Evolutionary conservation across 2,888 invertebrate species (phyloP).

Genomic region (Orthosia gracilis): DNA sequence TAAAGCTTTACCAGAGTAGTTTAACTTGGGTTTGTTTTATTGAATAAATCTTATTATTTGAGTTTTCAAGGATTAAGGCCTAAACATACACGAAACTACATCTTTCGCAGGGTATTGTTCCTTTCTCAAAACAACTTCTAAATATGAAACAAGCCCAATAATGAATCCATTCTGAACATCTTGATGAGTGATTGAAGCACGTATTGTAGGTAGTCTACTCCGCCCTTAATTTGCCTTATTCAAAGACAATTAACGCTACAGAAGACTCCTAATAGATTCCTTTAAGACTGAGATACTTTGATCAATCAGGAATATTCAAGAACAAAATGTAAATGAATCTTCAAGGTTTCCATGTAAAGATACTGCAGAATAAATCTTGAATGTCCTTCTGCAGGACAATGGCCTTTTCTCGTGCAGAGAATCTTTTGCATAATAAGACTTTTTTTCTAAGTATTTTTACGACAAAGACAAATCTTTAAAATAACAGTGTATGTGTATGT

Average conservation of each 20-base stretch:
- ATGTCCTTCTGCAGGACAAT: background rate
- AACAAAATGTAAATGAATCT: background rate
- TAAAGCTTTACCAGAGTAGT: no score
- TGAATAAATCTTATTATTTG: background rate
- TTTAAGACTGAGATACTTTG: background rate
- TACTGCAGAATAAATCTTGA: background rate
- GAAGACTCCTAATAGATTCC: background rate
- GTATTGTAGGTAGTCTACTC: background rate
- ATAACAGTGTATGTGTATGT: no score
- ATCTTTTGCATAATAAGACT: no score
- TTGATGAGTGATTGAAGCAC: background rate
- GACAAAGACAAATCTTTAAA: no score
- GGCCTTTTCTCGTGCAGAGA: background rate
- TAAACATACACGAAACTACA: background rate
- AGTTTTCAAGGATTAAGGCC: background rate
- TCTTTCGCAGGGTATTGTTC: background rate
- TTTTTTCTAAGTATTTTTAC: no score
- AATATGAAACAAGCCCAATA: background rate
- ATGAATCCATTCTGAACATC: background rate
- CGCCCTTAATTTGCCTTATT: constrained; percentile 9
- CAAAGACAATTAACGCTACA: constrained; percentile 7
- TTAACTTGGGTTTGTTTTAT: no score
- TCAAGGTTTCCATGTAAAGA: background rate
- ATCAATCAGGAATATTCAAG: constrained; percentile 12
- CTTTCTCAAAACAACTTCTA: background rate